Base-by-base conservation (phyloP, 2,797 vertebrate genomes). In the Setipinna tenuifilis region DNA sequence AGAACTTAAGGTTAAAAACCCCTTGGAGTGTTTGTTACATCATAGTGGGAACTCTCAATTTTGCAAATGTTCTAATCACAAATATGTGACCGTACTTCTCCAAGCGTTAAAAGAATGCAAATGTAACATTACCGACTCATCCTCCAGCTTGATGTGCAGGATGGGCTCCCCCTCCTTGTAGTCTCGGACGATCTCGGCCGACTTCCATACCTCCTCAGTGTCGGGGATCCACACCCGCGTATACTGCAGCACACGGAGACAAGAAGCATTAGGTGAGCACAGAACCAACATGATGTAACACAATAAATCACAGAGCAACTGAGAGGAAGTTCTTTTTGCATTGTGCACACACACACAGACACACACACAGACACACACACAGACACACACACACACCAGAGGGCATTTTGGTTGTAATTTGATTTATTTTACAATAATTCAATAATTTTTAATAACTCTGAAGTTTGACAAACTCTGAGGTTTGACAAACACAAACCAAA, bases 161-260 rank as follows among this genome's bases (percentile, higher is more conserved):
- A 94, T 89, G n/a, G 94, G 75, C 28, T 98, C 96, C 62, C 97
- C 97, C 12, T 97, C 97, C 89, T 96, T 96, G 90, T 97, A 99
- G 91, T 98, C 97, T 92, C 93, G 95, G 90, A 89, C 93, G 89
- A 99, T 96, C 92, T 99, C 98, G 7, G 97, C 98, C 0, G 97
- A 94, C 87, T 87, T 95, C 98, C 98, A 99, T 21, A 99, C 98
- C 10, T 99, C 96, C 0, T 97, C 96, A 0, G 95, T 92, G 90
- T 99, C 97, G 11, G 98, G 97, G 92, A 99, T 98, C 98, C 98
- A 99, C 88, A 99, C 97, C 91, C 95, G 95, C 0, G 98, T 98
- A 89, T 92, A 95, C 98, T 99, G 92, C 0, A 71, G n/a, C 23
- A 19, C 68, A n/a, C 6, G 71, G 35, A 44, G 6, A 44, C 17